These are phyloP conservation scores for Tachystola acroxantha DNA, from an alignment of 2,888 invertebrate genomes.

Conservation along the genomic window DNA sequence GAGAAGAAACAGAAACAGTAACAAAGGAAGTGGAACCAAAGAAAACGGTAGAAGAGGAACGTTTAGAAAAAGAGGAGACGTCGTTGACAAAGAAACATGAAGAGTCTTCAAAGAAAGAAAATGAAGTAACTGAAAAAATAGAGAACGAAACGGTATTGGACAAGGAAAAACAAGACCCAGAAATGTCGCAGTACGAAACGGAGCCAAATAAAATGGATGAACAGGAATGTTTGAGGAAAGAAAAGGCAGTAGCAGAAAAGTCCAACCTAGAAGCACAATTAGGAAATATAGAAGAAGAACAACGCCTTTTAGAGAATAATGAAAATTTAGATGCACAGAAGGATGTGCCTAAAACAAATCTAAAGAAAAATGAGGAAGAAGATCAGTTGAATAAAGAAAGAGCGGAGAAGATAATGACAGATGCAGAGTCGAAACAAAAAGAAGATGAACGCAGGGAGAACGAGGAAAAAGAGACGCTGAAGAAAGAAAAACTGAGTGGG, in stretches of 20 bases:
- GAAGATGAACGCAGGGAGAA: not conserved
- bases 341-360: too few species aligned
- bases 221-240: not conserved
- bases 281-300: too few species aligned
- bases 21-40: slow-evolving; percentile 2
- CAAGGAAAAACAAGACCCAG: not conserved
- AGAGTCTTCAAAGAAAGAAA: not conserved
- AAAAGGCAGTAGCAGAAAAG: too few species aligned
- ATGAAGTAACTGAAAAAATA: not conserved
- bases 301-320: too few species aligned
- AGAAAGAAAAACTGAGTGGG: too few species aligned
- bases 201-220: slow-evolving; percentile 3
- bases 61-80: slow-evolving; percentile 4
- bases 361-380: too few species aligned
- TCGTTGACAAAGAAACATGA: slow-evolving; percentile 7
- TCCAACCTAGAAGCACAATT: too few species aligned
- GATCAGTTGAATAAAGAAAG: slow-evolving; percentile 10
- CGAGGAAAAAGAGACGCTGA: not conserved
- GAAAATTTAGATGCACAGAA: too few species aligned
- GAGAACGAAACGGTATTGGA: not conserved
- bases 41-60: not conserved
- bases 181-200: not conserved
- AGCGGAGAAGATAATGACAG: too few species aligned
- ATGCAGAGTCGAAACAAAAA: too few species aligned
- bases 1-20: slow-evolving; percentile 8